Base-by-base conservation (phyloP, 2,797 vertebrate genomes). In the Stomatorhinus walkeri region DNA sequence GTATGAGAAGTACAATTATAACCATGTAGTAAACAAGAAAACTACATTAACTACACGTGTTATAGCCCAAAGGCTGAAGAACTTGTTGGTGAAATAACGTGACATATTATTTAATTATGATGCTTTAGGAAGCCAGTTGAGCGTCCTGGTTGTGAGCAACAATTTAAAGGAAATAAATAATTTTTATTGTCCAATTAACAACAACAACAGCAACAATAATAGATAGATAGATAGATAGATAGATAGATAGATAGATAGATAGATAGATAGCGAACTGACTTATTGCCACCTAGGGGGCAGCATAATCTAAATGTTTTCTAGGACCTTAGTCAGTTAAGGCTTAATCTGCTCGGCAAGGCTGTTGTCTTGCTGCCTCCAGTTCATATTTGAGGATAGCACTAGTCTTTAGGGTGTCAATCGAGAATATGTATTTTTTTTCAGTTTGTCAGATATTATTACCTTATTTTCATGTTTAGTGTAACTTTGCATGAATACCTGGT, bases 271-370 rank as follows among this genome's bases (percentile, higher is more conserved):
- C 7, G 76, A 46, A 22, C 40, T 46, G 40, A 22, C 40, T 43
- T 19, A 46, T 46, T 22, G 8, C 16, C 85, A 22, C 85, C 85
- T 87, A 87, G 85, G 54, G 85, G 85, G 85, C 85, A 87, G 85
- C 85, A 87, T 56, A 87, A 56, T 36, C 85, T 87, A 61, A 87
- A 56, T 56, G 48, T 85, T 85, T 85, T 85, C 48, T 28, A 22
- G 19, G 19, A 81, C 40, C 40, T 3, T 46, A 2, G 9, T 22
- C 40, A 43, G 76, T 81, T 81, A 81, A 79, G 16, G 19, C 19
- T 43, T 46, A 22, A 22, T 10, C 7, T n/a, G 36, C 7, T 81
- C n/a, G 36, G 14, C 76, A 46, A 43, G 76, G 36, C 10, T 9
- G 40, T 81, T 52, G 28, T 85, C 4, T 1, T 1, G 76, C 46